phyloP scores from a whole-genome alignment of 1,140 invertebrate genomes.

The Drosophila ohnishii region DNA sequence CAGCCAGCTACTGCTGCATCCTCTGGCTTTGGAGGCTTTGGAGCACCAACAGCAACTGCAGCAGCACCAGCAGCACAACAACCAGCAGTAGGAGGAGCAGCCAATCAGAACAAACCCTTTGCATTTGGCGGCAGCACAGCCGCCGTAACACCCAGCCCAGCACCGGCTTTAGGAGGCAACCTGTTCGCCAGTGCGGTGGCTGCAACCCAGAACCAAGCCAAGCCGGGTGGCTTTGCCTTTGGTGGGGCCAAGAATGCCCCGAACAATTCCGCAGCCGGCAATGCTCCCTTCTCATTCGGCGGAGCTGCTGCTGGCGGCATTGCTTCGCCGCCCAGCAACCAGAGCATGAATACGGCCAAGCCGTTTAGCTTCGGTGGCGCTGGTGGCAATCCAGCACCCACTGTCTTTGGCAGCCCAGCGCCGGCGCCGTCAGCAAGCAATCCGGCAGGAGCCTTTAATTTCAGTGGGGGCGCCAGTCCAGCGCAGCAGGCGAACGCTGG shows the following conservation, averaged over 20 bases:
- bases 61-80: not conserved
- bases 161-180: constrained; percentile 36
- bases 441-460: constrained; percentile 39
- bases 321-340: constrained; percentile 32
- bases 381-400: constrained; percentile 19
- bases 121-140: constrained; percentile 40
- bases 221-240: constrained; percentile 49
- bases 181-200: constrained; percentile 56
- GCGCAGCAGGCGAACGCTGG: constrained; percentile 56
- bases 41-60: constrained; percentile 11
- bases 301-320: constrained; percentile 44
- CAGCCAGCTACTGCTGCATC: constrained; percentile 5
- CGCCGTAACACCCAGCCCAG: constrained; percentile 5
- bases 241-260: constrained; percentile 11
- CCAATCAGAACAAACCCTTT: constrained; percentile 56
- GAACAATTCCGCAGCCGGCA: constrained; percentile 13
- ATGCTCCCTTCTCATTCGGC: constrained; percentile 51
- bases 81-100: not conserved
- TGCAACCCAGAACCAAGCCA: constrained; percentile 42
- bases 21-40: constrained; percentile 50
- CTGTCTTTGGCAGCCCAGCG: constrained; percentile 44
- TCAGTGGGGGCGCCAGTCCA: constrained; percentile 32
- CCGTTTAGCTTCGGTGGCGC: constrained; percentile 55
- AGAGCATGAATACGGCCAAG: constrained; percentile 44
- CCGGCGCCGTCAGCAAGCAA: constrained; percentile 25